Conservation (phyloP, 2,888 invertebrate species). For the Spodoptera exigua region DNA sequence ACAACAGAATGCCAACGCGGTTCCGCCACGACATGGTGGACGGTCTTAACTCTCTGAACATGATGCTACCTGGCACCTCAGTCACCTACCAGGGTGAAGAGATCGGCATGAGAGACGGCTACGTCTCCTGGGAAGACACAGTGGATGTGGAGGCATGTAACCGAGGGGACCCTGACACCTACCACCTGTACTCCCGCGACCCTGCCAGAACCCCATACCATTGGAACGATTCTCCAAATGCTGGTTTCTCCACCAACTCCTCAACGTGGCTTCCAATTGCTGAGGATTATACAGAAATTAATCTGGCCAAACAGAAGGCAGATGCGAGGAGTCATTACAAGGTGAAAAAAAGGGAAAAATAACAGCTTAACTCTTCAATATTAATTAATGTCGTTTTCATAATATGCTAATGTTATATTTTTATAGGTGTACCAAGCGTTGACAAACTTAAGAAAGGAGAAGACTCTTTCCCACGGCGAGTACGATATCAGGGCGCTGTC, state of each 20-base stretch:
- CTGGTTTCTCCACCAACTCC: constrained; percentile 89
- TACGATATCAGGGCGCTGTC: constrained; percentile 77
- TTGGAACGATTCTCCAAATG: constrained; percentile 88
- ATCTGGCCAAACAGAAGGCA: constrained; percentile 88
- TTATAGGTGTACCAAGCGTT: constrained; percentile 88
- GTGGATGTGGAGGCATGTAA: constrained; percentile 89
- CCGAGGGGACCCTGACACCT: constrained; percentile 87
- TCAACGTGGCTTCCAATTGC: constrained; percentile 92
- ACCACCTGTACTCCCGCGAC: constrained; percentile 88
- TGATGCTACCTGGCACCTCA: constrained; percentile 93
- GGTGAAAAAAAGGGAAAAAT: constrained; percentile 58
- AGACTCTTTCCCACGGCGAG: constrained; percentile 80
- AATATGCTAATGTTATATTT: constrained; percentile 14
- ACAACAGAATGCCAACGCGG: constrained; percentile 90
- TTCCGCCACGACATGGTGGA: constrained; percentile 91
- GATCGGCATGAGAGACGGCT: constrained; percentile 92
- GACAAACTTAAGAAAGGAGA: constrained; percentile 81
- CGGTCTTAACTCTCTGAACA: constrained; percentile 91
- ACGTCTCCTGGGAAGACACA: constrained; percentile 89
- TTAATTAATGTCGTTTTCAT: neutral
- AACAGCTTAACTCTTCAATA: neutral
- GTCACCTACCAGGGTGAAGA: constrained; percentile 96
- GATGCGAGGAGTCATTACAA: constrained; percentile 87
- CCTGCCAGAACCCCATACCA: constrained; percentile 91
- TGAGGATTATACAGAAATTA: constrained; percentile 88